phyloP scores from a whole-genome alignment of 2,888 invertebrate species.

The Zaprionus lineosus region DNA sequence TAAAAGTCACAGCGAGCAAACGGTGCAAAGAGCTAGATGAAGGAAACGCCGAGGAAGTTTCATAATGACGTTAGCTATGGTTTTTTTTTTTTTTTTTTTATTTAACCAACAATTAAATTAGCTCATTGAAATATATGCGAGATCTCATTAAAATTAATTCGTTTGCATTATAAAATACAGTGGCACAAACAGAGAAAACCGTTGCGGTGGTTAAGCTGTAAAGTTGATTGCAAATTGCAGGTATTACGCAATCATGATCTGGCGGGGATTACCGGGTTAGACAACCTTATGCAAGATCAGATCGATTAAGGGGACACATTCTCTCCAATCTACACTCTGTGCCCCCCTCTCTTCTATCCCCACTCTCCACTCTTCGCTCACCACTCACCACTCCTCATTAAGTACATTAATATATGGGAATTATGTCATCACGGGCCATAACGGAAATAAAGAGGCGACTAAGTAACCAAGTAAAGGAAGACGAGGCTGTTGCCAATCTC shows the following conservation, averaged over 20 bases:
- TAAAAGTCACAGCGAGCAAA: slow-evolving; percentile 48
- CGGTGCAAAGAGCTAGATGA: slow-evolving; percentile 31
- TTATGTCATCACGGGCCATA: slow-evolving; percentile 41
- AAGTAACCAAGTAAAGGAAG: slow-evolving; percentile 2
- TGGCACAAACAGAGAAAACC: slow-evolving; percentile 23
- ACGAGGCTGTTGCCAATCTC: neutral
- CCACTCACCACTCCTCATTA: no score
- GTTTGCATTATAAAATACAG: slow-evolving; percentile 18
- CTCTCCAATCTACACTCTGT: no score
- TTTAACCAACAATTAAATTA: slow-evolving; percentile 52
- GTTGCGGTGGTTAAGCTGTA: slow-evolving; percentile 24
- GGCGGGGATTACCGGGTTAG: slow-evolving; percentile 15
- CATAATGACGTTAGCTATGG: slow-evolving; percentile 35
- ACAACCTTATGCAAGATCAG: slow-evolving; percentile 25
- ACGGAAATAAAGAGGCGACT: neutral
- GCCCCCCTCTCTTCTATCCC: no score
- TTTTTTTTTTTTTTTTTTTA: slow-evolving; percentile 26
- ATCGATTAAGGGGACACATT: slow-evolving; percentile 15
- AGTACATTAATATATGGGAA: no score
- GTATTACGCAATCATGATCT: slow-evolving; percentile 37
- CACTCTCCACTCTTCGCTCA: no score
- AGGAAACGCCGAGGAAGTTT: slow-evolving; percentile 33
- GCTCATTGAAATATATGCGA: slow-evolving; percentile 60
- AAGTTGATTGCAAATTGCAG: slow-evolving; percentile 27
- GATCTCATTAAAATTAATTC: slow-evolving; percentile 59